These are phyloP conservation scores for Dolomedes plantarius DNA, from an alignment of 2,888 invertebrate species.

Conservation along the genomic window DNA sequence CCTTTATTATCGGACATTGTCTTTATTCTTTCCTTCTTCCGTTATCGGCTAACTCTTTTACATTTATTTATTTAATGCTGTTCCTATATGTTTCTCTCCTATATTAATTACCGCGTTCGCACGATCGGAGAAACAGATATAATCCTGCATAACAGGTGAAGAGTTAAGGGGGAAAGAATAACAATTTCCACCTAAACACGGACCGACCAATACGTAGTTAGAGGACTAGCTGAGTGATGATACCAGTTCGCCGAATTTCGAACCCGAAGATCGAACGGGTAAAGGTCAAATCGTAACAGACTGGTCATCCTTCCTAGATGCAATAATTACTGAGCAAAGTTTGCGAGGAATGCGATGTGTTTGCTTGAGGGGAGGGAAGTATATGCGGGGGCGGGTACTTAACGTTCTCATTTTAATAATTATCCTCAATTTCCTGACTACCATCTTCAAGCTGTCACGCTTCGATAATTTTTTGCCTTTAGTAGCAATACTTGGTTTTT, in stretches of 20 bases:
- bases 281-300: conserved; percentile 33
- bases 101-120: conserved; percentile 21
- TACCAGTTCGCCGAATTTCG: conserved; percentile 8
- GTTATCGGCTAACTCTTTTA: no score
- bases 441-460: conserved; percentile 37
- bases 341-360: conserved; percentile 6
- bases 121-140: conserved; percentile 13
- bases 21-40: conserved; percentile 26
- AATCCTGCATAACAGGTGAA: conserved; percentile 36
- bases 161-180: background rate
- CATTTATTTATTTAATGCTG: no score
- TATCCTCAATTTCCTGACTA: conserved; percentile 43
- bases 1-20: background rate
- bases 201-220: background rate
- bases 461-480: conserved; percentile 2
- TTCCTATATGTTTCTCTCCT: background rate
- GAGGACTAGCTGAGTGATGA: background rate
- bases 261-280: conserved; percentile 13
- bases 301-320: conserved; percentile 20
- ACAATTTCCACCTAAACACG: conserved; percentile 7
- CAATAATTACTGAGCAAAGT: conserved; percentile 23
- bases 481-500: background rate
- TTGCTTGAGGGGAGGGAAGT: conserved; percentile 1
- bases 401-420: conserved; percentile 59
- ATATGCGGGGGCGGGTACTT: conserved; percentile 39